Evolutionary conservation across 92 coral and sea anemone species (phyloP), one percentile per base, ranked within the genome.

Genomic region (Heliopora coerulea): DNA sequence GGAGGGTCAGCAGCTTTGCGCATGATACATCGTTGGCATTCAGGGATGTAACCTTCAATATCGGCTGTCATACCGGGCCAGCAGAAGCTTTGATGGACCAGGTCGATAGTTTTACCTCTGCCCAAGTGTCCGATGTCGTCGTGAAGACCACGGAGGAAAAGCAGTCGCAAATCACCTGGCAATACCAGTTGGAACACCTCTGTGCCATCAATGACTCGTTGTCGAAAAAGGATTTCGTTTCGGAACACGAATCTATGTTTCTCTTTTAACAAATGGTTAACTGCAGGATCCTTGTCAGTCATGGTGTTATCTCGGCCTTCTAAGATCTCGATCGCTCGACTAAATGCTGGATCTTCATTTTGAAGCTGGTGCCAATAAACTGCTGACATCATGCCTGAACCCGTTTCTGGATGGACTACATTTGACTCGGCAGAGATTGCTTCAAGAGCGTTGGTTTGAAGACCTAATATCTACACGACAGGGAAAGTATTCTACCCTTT

Each of bases 401-500:
- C 44, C n/a, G 28, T 11, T 37, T 4, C 42, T 37, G 42, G 32
- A 35, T 23, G 49, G 23, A 49, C 28, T 28, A 41, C 18, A 9
- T 28, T 34, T 18, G 81, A 63, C 31, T 59, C 14, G 56, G 35
- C 57, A 34, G 46, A 66, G 6, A 24, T 41, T 54, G 65, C 76
- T 37, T 56, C 49, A 26, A 69, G 48, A 23, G 59, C 3, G 44
- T 26, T 57, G 13, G 83, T 25, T 10, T 31, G 65, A 59, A 79
- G 49, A 35, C 80, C 72, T 35, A 81, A 37, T 44, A 68, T 54
- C 54, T 75, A 82, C 5, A 68, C 78, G 27, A 70, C 81, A 62
- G 78, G 86, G 21, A 41, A 41, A 29, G 61, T 70, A 61, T 66
- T 49, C 7, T 34, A 62, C 6, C 73, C 68, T 3, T 59, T 50